Conservation (phyloP, 2,113 vertebrate genomes). For the Oophaga pumilio region DNA sequence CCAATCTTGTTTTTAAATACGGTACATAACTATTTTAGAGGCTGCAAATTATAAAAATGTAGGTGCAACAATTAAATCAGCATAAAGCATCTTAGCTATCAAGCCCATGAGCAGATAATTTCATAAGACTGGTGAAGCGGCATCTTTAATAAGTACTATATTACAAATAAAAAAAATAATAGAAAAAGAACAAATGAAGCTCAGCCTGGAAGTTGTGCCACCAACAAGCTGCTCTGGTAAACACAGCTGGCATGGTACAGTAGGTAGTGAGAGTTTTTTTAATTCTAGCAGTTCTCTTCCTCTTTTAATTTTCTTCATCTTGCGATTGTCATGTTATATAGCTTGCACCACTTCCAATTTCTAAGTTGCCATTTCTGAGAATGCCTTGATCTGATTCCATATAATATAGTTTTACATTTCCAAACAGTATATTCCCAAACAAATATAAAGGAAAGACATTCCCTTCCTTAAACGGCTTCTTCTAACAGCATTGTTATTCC, state of each 20-base stretch:
- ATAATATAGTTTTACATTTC: constrained; percentile 27
- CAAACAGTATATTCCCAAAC: constrained; percentile 1
- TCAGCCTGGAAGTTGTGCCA: constrained; percentile 55
- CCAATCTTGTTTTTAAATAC: neutral
- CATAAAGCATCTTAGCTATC: neutral
- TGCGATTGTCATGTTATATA: constrained; percentile 19
- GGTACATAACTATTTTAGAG: neutral
- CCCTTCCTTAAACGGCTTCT: neutral
- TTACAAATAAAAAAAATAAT: constrained; percentile 30
- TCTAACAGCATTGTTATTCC: neutral
- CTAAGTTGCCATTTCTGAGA: constrained; percentile 31
- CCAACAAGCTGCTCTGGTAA: constrained; percentile 57
- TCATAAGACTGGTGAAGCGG: constrained; percentile 22
- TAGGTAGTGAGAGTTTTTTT: constrained; percentile 32
- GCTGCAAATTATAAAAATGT: neutral
- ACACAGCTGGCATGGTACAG: constrained; percentile 50
- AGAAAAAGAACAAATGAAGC: constrained; percentile 48
- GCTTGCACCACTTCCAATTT: constrained; percentile 24
- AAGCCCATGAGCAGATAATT: constrained; percentile 7
- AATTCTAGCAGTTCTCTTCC: constrained; percentile 19
- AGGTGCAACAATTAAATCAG: neutral
- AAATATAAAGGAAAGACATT: neutral
- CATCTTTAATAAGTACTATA: constrained; percentile 47
- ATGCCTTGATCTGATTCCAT: constrained; percentile 41
- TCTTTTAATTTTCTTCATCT: constrained; percentile 31